These are phyloP conservation scores for Myiothlypis chrysogaster DNA, from an alignment of 2,797 vertebrate genomes.

Conservation along the genomic window DNA sequence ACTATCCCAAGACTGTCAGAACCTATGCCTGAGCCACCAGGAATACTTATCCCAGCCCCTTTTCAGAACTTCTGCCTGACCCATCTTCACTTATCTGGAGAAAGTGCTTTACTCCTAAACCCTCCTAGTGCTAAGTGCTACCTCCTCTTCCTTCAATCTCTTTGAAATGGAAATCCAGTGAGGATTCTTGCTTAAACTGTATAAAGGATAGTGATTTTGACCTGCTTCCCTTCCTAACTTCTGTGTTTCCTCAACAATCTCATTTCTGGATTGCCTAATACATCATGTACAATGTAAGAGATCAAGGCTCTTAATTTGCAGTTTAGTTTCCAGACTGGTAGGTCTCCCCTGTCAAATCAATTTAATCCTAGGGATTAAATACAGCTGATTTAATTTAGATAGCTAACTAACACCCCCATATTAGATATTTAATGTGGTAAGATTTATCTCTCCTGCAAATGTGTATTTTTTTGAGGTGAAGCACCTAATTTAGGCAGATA, in stretches of 20 bases:
- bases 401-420: neutral
- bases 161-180: neutral
- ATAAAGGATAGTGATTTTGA: neutral
- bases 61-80: rapidly evolving
- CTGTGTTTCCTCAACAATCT: neutral
- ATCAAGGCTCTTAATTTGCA: neutral
- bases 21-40: rapidly evolving
- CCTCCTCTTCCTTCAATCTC: neutral
- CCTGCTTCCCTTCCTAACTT: neutral
- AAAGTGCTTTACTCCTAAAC: neutral
- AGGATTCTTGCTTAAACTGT: neutral
- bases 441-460: neutral
- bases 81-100: neutral
- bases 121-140: neutral
- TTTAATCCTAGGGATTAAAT: neutral
- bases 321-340: neutral
- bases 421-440: neutral
- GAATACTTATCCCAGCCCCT: neutral
- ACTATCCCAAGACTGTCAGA: neutral
- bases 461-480: neutral
- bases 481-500: neutral
- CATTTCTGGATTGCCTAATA: neutral
- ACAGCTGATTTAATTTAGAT: neutral
- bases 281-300: neutral
- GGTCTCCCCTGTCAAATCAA: neutral